These are phyloP conservation scores for Drosophila baimaii DNA, from an alignment of 1,140 invertebrate species.

Conservation along the genomic window DNA sequence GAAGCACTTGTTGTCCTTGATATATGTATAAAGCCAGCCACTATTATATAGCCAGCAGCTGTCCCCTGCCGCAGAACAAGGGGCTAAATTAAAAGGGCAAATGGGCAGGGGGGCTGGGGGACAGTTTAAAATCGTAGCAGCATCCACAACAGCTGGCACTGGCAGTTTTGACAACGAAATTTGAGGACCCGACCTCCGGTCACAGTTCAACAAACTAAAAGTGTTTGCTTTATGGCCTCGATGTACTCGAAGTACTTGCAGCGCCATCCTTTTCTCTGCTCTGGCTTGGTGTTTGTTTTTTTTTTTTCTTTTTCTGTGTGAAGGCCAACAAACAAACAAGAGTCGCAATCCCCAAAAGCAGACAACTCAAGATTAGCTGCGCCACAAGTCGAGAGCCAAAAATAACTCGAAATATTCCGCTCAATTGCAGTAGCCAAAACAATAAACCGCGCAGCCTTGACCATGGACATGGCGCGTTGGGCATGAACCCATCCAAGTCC, in stretches of 20 bases:
- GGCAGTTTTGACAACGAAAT: constrained; percentile 69
- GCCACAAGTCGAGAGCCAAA: constrained; percentile 68
- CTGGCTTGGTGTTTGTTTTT: constrained; percentile 7
- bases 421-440: constrained; percentile 71
- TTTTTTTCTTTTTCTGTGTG: background rate
- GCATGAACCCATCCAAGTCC: constrained; percentile 40
- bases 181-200: constrained; percentile 57
- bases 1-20: constrained; percentile 11
- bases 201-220: constrained; percentile 81
- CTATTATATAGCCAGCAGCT: constrained; percentile 25
- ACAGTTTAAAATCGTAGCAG: constrained; percentile 42
- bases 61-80: constrained; percentile 27
- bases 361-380: constrained; percentile 77
- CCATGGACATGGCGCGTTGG: constrained; percentile 65
- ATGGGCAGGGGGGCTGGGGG: background rate
- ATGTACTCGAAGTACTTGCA: constrained; percentile 62
- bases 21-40: background rate
- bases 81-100: constrained; percentile 42
- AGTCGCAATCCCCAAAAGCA: constrained; percentile 59
- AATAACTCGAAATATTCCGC: constrained; percentile 67
- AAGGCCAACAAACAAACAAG: constrained; percentile 58
- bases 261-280: constrained; percentile 9
- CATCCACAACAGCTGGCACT: constrained; percentile 54
- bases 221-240: constrained; percentile 76
- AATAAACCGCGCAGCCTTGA: constrained; percentile 71